These are phyloP conservation scores for Aspidiotus rigidus DNA, from an alignment of 2,888 invertebrate genomes.

Conservation along the genomic window DNA sequence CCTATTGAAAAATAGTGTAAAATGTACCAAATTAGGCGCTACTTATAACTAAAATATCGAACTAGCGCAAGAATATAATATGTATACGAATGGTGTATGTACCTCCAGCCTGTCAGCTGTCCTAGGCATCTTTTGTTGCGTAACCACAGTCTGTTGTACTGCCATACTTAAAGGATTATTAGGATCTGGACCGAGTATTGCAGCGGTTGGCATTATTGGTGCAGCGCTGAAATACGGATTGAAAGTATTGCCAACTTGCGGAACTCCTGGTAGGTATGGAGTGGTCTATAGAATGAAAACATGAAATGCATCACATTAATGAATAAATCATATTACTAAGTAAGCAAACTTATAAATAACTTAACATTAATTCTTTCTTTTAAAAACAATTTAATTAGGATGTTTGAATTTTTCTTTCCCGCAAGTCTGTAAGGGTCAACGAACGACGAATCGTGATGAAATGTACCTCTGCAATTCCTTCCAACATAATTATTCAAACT, in stretches of 20 bases:
- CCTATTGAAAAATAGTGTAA: not conserved
- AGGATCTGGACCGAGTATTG: constrained; percentile 81
- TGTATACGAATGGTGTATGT: too few relatives aligned
- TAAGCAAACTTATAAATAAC: too few relatives aligned
- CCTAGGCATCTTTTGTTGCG: constrained; percentile 88
- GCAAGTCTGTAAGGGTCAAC: too few relatives aligned
- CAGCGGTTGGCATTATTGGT: constrained; percentile 49
- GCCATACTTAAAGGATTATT: constrained; percentile 70
- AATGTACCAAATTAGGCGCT: not conserved
- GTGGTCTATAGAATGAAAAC: constrained; percentile 42
- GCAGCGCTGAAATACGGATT: constrained; percentile 79
- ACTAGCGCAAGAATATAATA: not conserved
- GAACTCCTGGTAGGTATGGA: constrained; percentile 84
- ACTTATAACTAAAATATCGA: not conserved
- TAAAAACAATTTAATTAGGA: too few relatives aligned
- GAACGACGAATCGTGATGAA: too few relatives aligned
- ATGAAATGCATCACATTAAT: not conserved
- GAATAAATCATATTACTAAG: too few relatives aligned
- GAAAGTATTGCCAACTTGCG: constrained; percentile 77
- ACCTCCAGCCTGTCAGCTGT: constrained; percentile 88
- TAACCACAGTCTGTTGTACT: constrained; percentile 70
- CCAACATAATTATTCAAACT: too few relatives aligned
- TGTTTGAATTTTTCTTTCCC: too few relatives aligned
- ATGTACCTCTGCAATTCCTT: too few relatives aligned
- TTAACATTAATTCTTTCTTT: too few relatives aligned